Evolutionary conservation across 2,113 vertebrate species (phyloP).

Genomic region (Vimba vimba): DNA sequence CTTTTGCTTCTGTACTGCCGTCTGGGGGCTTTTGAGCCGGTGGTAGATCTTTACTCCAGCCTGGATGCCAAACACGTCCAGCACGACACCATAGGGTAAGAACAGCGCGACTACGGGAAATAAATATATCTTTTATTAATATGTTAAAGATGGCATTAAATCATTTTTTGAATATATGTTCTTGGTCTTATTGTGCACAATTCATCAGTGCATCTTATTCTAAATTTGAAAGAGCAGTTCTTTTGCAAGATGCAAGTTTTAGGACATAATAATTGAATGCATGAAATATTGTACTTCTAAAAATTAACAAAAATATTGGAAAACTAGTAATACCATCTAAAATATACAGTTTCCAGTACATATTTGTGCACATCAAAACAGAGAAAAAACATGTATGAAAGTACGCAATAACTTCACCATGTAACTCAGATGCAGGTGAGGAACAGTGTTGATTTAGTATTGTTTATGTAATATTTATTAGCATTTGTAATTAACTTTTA

Average conservation of each 20-base stretch:
- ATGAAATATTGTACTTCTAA: not conserved
- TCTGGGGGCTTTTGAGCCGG: constrained; percentile 93
- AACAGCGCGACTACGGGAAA: constrained; percentile 36
- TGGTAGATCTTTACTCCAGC: constrained; percentile 94
- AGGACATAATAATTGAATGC: not conserved
- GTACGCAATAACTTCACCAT: not conserved
- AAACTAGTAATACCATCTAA: not conserved
- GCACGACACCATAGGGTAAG: constrained; percentile 98
- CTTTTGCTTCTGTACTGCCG: constrained; percentile 93
- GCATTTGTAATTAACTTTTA: no score
- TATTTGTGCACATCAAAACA: not conserved
- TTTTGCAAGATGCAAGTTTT: not conserved
- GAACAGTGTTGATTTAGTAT: not conserved
- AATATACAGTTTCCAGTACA: not conserved
- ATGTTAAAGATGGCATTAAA: not conserved
- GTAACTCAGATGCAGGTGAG: not conserved
- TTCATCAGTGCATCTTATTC: not conserved
- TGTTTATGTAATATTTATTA: not conserved
- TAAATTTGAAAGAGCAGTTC: not conserved
- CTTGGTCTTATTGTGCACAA: not conserved
- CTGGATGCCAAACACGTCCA: constrained; percentile 97
- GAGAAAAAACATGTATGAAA: not conserved
- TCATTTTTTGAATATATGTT: not conserved
- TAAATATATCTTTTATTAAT: not conserved
- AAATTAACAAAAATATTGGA: not conserved